These are phyloP conservation scores for Rhombomys opimus DNA, from an alignment of 2,113 vertebrate species.

Conservation along the genomic window DNA sequence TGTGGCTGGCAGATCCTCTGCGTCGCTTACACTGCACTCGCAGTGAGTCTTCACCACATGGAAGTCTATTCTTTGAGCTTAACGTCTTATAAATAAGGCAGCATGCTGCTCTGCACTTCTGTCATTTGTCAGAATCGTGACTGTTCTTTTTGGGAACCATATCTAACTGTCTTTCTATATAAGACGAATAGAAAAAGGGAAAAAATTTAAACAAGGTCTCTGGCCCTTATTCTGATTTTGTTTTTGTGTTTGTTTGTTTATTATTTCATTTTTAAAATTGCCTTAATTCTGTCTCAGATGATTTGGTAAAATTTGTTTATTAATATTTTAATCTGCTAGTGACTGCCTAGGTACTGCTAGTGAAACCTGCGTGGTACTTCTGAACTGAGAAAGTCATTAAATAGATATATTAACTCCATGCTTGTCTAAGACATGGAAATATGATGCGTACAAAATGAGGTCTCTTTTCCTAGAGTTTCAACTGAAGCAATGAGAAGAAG, in stretches of 20 bases:
- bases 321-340: neutral
- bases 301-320: neutral
- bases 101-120: conserved; percentile 15
- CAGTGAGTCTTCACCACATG: neutral
- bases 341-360: neutral
- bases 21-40: conserved; percentile 29
- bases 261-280: neutral
- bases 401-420: neutral
- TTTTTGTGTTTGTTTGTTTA: neutral
- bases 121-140: conserved; percentile 49
- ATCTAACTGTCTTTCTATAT: neutral
- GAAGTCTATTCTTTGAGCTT: conserved; percentile 10
- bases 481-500: neutral
- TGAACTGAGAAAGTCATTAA: neutral
- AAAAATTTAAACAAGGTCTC: neutral
- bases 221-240: neutral
- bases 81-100: conserved; percentile 67
- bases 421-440: neutral
- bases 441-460: neutral
- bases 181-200: conserved; percentile 51
- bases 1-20: conserved; percentile 20
- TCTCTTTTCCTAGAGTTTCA: neutral
- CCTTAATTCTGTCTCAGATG: neutral
- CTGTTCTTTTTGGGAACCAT: conserved; percentile 50
- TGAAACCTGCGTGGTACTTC: neutral